phyloP scores from a whole-genome alignment of 2,113 vertebrate genomes.

The Rhea pennata region DNA sequence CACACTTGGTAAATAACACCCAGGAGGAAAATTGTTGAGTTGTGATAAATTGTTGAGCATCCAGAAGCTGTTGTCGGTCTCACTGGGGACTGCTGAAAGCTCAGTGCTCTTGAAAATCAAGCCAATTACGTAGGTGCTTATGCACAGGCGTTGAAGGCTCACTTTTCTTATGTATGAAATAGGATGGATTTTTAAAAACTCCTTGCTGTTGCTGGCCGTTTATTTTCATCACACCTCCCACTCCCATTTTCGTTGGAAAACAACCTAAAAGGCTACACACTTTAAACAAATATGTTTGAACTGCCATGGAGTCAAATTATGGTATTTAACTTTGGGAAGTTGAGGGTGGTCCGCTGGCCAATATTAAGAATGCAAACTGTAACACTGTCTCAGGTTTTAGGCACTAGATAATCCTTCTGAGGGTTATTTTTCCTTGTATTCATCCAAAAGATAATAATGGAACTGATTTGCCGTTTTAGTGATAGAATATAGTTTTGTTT shows the following conservation, averaged over 20 bases:
- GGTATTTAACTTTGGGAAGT: neutral
- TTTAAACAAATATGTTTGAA: neutral
- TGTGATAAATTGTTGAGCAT: slow-evolving; percentile 60
- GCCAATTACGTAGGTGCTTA: slow-evolving; percentile 54
- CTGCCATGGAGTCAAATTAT: neutral
- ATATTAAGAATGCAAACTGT: neutral
- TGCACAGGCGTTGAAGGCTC: slow-evolving; percentile 2
- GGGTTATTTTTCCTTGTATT: neutral
- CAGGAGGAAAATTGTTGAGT: slow-evolving; percentile 38
- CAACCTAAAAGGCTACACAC: neutral
- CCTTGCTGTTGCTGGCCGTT: neutral
- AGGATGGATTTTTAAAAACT: neutral
- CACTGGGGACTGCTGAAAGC: slow-evolving; percentile 47
- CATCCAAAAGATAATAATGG: neutral
- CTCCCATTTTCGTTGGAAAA: neutral
- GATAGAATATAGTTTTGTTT: neutral
- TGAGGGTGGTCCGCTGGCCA: neutral
- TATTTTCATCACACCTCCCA: neutral
- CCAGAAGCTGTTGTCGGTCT: slow-evolving; percentile 45
- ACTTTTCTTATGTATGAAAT: slow-evolving; percentile 15
- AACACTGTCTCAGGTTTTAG: neutral
- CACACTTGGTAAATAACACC: slow-evolving; percentile 18
- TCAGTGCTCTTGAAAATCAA: slow-evolving; percentile 45
- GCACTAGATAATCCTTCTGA: neutral
- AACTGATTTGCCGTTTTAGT: neutral